Conservation (phyloP, 2,113 vertebrate genomes). For the Plecotus auritus region DNA sequence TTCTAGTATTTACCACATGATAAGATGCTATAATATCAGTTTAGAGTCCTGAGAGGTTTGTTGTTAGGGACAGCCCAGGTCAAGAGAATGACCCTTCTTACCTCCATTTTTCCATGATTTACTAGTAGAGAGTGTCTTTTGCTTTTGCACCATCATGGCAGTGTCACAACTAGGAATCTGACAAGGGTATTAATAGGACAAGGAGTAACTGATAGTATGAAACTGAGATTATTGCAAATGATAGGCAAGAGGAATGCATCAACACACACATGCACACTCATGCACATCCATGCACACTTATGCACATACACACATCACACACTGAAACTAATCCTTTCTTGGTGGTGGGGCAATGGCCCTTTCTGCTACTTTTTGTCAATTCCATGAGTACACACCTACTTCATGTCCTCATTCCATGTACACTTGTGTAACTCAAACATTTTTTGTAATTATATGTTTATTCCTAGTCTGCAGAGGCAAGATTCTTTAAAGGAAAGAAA, state of each 20-base stretch:
- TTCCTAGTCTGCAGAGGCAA: too few relatives aligned
- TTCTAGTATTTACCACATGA: background rate
- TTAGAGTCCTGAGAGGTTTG: background rate
- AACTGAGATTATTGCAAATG: background rate
- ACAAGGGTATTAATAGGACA: background rate
- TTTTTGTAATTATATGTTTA: too few relatives aligned
- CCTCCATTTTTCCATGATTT: background rate
- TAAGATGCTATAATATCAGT: background rate
- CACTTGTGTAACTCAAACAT: too few relatives aligned
- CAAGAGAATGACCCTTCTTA: background rate
- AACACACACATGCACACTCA: background rate
- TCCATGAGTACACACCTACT: background rate
- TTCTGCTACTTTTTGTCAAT: background rate
- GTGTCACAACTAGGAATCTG: background rate
- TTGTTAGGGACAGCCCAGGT: background rate
- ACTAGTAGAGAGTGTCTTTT: background rate
- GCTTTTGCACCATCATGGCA: background rate
- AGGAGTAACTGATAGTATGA: background rate
- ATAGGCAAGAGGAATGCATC: background rate
- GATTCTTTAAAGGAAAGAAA: too few relatives aligned
- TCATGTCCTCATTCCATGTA: background rate
- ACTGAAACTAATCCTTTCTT: background rate
- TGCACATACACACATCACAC: background rate
- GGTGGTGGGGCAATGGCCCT: background rate
- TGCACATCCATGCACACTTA: fast-evolving